A percentile compares a stretch with the other conserved stretches of the same genome.
These are phyloP conservation scores for Rugalucina vietnamica DNA, from an alignment of 2,888 invertebrate species.

Conservation along the genomic window DNA sequence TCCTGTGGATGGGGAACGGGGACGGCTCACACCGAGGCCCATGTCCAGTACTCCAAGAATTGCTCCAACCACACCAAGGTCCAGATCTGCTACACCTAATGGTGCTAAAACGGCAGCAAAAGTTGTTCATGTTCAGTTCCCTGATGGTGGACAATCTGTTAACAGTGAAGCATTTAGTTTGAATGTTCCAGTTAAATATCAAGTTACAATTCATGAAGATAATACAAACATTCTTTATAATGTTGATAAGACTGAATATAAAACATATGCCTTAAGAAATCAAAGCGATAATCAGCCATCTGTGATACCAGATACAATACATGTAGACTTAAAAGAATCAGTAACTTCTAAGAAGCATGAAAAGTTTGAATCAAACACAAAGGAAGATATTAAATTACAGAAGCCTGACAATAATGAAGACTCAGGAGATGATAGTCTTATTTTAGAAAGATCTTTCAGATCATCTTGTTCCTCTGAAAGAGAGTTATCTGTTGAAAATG, in stretches of 20 bases:
- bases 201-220: conserved; percentile 74
- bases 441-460: conserved; percentile 53
- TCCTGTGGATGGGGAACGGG: conserved; percentile 37
- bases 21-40: conserved; percentile 27
- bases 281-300: conserved; percentile 45
- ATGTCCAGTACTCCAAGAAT: conserved; percentile 58
- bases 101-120: conserved; percentile 6
- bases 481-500: conserved; percentile 53
- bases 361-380: conserved; percentile 55
- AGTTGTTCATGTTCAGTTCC: conserved; percentile 47
- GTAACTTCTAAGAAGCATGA: conserved; percentile 65
- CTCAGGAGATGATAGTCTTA: conserved; percentile 37
- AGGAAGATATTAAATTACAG: conserved; percentile 62
- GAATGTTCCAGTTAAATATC: conserved; percentile 66
- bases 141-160: conserved; percentile 52
- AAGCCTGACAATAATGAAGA: conserved; percentile 31
- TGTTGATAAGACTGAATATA: conserved; percentile 77
- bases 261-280: conserved; percentile 67
- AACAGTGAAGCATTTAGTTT: conserved; percentile 33
- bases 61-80: too few relatives aligned
- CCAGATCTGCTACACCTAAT: too few relatives aligned
- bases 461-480: conserved; percentile 56
- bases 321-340: conserved; percentile 72
- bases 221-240: conserved; percentile 76
- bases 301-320: conserved; percentile 71